Evolutionary conservation across 2,888 invertebrate genomes (phyloP).

Genomic region (Phorcus lineatus): DNA sequence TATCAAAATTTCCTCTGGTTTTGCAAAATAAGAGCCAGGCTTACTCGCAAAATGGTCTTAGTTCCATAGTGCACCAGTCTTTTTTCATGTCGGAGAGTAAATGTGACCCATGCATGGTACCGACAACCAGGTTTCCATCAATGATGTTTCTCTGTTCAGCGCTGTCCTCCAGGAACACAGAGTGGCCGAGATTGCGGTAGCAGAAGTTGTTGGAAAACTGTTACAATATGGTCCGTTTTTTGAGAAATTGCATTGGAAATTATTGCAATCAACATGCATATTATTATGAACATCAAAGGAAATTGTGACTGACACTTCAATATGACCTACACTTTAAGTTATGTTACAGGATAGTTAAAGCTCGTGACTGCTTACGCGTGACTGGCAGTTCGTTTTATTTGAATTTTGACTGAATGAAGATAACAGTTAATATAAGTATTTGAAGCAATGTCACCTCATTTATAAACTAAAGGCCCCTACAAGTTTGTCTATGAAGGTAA

Average conservation of each 20-base stretch:
- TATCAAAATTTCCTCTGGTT: not conserved
- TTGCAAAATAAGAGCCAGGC: not conserved
- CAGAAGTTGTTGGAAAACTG: constrained; percentile 62
- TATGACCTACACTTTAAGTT: too few relatives aligned
- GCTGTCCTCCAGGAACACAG: constrained; percentile 66
- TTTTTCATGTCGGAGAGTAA: not conserved
- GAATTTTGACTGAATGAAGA: too few relatives aligned
- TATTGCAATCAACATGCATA: too few relatives aligned
- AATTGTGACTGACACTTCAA: not conserved
- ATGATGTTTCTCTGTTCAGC: constrained; percentile 52
- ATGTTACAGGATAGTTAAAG: not conserved
- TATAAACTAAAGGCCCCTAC: too few relatives aligned
- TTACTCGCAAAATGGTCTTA: not conserved
- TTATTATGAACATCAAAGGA: too few relatives aligned
- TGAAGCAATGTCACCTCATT: too few relatives aligned
- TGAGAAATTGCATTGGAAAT: too few relatives aligned
- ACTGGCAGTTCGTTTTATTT: too few relatives aligned
- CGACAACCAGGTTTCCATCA: constrained; percentile 49
- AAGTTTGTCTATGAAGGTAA: too few relatives aligned
- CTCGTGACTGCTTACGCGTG: too few relatives aligned
- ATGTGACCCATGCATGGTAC: constrained; percentile 30
- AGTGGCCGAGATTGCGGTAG: constrained; percentile 61
- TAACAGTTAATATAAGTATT: too few relatives aligned
- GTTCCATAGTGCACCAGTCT: not conserved
- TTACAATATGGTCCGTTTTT: not conserved